phyloP scores from a whole-genome alignment of 1,140 invertebrate genomes.

The Leptinotarsa undecemlineata region DNA sequence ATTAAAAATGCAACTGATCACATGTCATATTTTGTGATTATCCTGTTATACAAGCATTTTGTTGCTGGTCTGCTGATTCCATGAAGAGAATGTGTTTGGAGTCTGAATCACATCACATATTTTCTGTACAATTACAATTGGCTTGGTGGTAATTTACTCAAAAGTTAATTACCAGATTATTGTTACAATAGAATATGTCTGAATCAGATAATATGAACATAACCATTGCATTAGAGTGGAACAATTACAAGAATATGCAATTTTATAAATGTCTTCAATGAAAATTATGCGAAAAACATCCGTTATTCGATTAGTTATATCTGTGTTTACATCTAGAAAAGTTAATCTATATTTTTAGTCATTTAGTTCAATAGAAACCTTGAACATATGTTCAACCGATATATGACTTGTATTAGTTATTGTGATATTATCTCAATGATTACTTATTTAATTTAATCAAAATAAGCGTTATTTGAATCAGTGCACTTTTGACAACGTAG shows the following conservation, averaged over 20 bases:
- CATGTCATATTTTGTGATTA: constrained; percentile 10
- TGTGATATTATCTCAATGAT: too few species aligned
- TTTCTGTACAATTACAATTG: constrained; percentile 27
- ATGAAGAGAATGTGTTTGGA: constrained; percentile 18
- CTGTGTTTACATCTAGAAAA: too few species aligned
- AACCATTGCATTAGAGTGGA: constrained; percentile 26
- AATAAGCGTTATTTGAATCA: too few species aligned
- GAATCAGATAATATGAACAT: constrained; percentile 29
- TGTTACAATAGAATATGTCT: constrained; percentile 26
- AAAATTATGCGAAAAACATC: constrained; percentile 13
- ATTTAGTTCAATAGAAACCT: too few species aligned
- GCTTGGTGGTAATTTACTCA: constrained; percentile 11
- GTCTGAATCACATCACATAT: constrained; percentile 21
- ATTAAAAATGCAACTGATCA: not conserved
- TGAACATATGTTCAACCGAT: too few species aligned
- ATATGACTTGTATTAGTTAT: too few species aligned
- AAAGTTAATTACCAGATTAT: constrained; percentile 26
- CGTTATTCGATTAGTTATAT: not conserved
- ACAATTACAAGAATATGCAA: constrained; percentile 26
- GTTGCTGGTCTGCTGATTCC: constrained; percentile 16
- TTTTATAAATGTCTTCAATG: constrained; percentile 18
- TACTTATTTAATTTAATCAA: too few species aligned
- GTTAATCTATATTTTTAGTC: too few species aligned
- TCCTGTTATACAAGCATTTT: constrained; percentile 4
- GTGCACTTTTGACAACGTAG: too few species aligned